Evolutionary conservation across 2,113 vertebrate genomes (phyloP).

Genomic region (Sinocyclocheilus anophthalmus): DNA sequence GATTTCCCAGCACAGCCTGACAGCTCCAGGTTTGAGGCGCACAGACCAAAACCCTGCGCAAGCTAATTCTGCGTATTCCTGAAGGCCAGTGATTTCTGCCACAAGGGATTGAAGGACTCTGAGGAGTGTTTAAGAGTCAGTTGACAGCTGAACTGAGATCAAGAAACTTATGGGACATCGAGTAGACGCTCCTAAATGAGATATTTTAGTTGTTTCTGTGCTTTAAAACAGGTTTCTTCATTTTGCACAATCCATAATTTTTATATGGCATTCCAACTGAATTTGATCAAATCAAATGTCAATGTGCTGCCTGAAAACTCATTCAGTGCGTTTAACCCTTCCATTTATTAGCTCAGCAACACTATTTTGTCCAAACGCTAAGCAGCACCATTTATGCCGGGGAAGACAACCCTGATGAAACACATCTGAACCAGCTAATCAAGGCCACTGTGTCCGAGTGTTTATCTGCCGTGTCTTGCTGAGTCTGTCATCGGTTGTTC

Average conservation of each 20-base stretch:
- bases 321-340: background rate
- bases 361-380: background rate
- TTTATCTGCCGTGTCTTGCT: no score
- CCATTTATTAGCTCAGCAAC: no score
- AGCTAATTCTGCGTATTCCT: background rate
- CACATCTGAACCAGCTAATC: no score
- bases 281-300: background rate
- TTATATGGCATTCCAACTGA: background rate
- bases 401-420: no score
- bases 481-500: no score
- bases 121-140: background rate
- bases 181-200: background rate
- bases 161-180: background rate
- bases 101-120: background rate
- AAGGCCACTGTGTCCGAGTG: no score
- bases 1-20: background rate
- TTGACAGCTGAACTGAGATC: background rate
- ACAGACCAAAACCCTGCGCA: background rate
- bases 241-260: background rate
- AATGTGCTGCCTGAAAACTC: background rate
- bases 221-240: background rate
- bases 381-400: background rate
- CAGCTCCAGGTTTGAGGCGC: background rate
- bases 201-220: background rate
- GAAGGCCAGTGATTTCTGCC: background rate